These are phyloP conservation scores for Megaceryle maxima DNA, from an alignment of 2,113 vertebrate species.

Conservation along the genomic window DNA sequence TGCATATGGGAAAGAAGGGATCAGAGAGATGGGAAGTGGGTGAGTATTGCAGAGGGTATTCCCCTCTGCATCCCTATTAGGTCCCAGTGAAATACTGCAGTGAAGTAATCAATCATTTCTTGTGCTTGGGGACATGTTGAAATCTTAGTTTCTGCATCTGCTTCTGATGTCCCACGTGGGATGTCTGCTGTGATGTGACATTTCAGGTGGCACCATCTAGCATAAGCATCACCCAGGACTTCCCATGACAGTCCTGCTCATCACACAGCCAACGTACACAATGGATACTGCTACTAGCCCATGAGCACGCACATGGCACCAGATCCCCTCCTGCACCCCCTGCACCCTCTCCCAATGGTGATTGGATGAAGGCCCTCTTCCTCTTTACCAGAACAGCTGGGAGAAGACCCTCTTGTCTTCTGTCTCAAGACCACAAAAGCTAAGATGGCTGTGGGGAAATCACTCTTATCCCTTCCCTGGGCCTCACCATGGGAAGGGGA, in stretches of 20 bases:
- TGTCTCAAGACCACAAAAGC: background rate
- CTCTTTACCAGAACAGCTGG: background rate
- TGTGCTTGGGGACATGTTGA: background rate
- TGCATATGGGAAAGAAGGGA: background rate
- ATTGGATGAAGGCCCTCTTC: background rate
- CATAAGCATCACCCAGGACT: background rate
- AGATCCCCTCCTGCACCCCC: background rate
- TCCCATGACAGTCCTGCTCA: background rate
- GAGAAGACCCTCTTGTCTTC: background rate
- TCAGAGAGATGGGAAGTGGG: background rate
- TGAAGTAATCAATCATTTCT: background rate
- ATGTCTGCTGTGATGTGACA: background rate
- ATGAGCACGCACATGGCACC: background rate
- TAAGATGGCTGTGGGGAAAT: background rate
- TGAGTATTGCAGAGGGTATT: background rate
- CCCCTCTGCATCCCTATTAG: background rate
- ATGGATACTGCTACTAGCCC: background rate
- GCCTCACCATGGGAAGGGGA: background rate
- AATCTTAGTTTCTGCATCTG: background rate
- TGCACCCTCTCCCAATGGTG: background rate
- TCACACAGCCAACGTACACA: fast-evolving
- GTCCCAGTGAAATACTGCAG: background rate
- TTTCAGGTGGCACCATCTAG: background rate
- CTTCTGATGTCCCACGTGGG: no score
- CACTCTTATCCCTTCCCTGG: background rate